Evolutionary conservation across 2,797 vertebrate species (phyloP).

Genomic region (Gymnoscopelus microlampas): DNA sequence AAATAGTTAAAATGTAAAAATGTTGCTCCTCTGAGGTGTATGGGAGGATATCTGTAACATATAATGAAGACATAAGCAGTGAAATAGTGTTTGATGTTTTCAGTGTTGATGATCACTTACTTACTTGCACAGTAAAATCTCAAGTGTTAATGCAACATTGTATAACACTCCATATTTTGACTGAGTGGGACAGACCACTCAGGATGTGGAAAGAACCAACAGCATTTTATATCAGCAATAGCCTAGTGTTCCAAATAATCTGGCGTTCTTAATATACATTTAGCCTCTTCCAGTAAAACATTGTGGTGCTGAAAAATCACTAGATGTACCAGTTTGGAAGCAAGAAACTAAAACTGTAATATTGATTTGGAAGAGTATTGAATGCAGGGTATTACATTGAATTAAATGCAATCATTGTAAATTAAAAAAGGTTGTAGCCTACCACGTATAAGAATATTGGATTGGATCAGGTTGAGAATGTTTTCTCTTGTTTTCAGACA

Average conservation of each 20-base stretch:
- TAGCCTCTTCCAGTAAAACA: conserved; percentile 1
- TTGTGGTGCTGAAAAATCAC: background rate
- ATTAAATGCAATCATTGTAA: background rate
- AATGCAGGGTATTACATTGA: too few species aligned
- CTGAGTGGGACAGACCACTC: background rate
- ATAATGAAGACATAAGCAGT: background rate
- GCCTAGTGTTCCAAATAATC: background rate
- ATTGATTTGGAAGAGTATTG: too few species aligned
- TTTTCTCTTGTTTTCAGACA: too few species aligned
- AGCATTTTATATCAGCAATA: background rate
- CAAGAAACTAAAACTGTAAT: background rate
- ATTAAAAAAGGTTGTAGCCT: background rate
- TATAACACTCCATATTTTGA: too few species aligned
- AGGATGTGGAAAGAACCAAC: conserved; percentile 32
- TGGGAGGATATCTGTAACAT: too few species aligned
- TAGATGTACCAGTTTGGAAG: background rate
- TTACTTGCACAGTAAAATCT: too few species aligned
- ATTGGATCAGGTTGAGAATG: too few species aligned
- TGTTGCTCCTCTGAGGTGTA: too few species aligned
- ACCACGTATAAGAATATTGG: too few species aligned
- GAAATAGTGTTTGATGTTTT: background rate
- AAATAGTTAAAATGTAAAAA: too few species aligned
- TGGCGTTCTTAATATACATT: conserved; percentile 2
- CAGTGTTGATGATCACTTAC: background rate
- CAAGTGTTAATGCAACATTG: too few species aligned